Base-by-base conservation (phyloP, 2,113 vertebrate species). In the Pangasianodon gigas region DNA sequence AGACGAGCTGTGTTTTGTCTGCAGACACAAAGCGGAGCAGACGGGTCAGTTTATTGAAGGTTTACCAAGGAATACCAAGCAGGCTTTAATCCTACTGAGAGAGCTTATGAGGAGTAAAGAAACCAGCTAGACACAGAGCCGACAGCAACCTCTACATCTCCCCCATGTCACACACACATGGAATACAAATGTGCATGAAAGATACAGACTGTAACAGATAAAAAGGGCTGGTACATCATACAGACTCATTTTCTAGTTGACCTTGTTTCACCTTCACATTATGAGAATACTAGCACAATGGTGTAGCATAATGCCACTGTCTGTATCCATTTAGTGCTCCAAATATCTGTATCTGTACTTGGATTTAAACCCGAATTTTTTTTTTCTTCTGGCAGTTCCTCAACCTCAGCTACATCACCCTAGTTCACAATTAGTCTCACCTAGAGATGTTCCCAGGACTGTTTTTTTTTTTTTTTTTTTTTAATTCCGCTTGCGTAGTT, bases 41-140 rank as follows among this genome's bases (percentile, higher is more conserved):
- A 85, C 85, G 58, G 80, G 86, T 88, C 91, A 86, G 74, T 84
- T 77, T 69, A 74, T 41, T 9, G 81, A 74, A 75, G 62, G 89
- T 86, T 90, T 74, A 5, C 29, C 48, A n/a, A 81, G 86, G 88
- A 91, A 91, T 85, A 89, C 19, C 86, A 74, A 62, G 62, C 71
- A 79, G 77, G 26, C 56, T 77, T 14, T 62, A 65, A 85, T 65
- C 71, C 71, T 52, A 82, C 74, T 52, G 81, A 81, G 52, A 85
- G 58, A 81, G 21, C 58, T 62, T 79, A 74, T 58, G 52, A 52
- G 21, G 37, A 41, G 74, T 48, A 21, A 83, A 82, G 86, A 8
- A 65, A 41, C 83, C 26, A 74, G 54, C 62, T 62, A 81, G 62
- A 86, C 85, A 81, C 62, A 51, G 32, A 91, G 86, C 86, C 74